Evolutionary conservation across 2,797 vertebrate species (phyloP).

Genomic region (Myotis daubentonii): DNA sequence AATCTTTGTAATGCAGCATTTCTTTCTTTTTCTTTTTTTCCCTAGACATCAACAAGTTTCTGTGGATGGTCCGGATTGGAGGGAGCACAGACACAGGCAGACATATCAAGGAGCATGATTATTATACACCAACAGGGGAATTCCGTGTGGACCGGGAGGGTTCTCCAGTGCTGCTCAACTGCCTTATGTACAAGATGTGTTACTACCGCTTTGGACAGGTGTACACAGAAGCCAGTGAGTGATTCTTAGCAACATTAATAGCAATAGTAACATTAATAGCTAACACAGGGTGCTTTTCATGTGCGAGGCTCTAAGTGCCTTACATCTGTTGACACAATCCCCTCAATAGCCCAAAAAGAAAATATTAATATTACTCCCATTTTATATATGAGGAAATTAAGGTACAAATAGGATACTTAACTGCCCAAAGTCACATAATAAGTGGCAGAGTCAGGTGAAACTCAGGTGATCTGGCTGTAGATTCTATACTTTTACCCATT

Average conservation of each 20-base stretch:
- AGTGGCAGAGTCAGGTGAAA: not conserved
- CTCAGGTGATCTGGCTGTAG: not conserved
- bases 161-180: slow-evolving; percentile 97
- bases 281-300: not conserved
- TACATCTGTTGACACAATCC: not conserved
- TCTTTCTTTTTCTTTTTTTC: not conserved
- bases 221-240: slow-evolving; percentile 99
- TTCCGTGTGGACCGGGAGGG: slow-evolving; percentile 98
- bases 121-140: slow-evolving; percentile 97
- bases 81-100: slow-evolving; percentile 98
- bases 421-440: not conserved
- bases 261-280: not conserved
- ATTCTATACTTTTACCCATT: slow-evolving; percentile 46
- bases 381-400: slow-evolving; percentile 46
- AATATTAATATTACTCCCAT: not conserved
- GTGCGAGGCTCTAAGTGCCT: not conserved
- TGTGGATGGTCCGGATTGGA: slow-evolving; percentile 99
- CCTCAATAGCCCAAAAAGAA: not conserved
- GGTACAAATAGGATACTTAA: not conserved
- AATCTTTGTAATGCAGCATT: not conserved
- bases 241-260: not conserved
- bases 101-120: slow-evolving; percentile 99
- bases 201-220: slow-evolving; percentile 99
- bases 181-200: slow-evolving; percentile 99
- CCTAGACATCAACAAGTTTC: slow-evolving; percentile 99